Evolutionary conservation across 2,113 vertebrate genomes (phyloP).

Genomic region (Axis porcinus): DNA sequence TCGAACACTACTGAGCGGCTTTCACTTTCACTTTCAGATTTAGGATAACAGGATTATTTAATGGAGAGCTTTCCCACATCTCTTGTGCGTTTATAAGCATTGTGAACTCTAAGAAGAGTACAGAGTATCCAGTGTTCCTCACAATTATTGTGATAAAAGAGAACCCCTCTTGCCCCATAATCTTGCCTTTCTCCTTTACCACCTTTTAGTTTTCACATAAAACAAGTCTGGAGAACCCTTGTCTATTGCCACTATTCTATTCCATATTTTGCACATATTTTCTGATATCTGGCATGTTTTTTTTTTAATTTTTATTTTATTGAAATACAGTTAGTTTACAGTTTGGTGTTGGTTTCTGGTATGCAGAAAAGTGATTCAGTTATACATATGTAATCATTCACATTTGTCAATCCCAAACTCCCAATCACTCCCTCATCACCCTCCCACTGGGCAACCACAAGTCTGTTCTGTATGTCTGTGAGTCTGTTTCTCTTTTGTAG

Average conservation of each 20-base stretch:
- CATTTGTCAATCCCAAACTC: neutral
- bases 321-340: neutral
- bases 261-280: neutral
- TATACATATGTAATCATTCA: neutral
- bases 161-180: accelerated
- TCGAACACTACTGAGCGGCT: neutral
- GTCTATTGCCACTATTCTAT: neutral
- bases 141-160: neutral
- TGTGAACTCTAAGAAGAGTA: accelerated
- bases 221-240: neutral
- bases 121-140: accelerated
- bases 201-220: neutral
- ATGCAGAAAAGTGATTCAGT: neutral
- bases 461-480: neutral
- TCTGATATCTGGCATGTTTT: neutral
- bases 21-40: neutral
- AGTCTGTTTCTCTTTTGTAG: neutral
- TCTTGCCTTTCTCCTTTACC: neutral
- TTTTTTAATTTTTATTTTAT: neutral
- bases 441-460: neutral
- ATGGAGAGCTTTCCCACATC: neutral
- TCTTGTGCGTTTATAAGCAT: neutral
- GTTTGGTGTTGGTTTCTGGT: neutral
- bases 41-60: neutral
- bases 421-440: neutral